phyloP scores from a whole-genome alignment of 2,888 invertebrate species.

The Cryptops parisi region DNA sequence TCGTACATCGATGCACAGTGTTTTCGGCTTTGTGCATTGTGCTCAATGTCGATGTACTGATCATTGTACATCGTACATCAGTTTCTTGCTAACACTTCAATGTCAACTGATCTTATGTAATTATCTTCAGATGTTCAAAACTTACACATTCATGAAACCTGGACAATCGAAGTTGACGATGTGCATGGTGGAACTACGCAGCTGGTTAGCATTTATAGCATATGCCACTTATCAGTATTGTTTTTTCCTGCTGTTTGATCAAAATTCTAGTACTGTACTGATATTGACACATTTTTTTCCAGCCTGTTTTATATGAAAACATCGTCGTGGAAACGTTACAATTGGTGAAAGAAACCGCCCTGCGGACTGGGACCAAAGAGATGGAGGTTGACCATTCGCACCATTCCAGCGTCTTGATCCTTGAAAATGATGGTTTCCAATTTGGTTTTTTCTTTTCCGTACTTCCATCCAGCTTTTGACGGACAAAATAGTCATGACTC shows the following conservation, averaged over 20 bases:
- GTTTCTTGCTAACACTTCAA: too few species aligned
- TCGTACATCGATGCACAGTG: not conserved
- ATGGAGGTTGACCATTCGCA: too few species aligned
- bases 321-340: constrained; percentile 55
- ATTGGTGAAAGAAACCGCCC: constrained; percentile 49
- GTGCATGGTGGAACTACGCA: constrained; percentile 73
- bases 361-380: constrained; percentile 42
- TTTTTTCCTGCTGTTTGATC: too few species aligned
- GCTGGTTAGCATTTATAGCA: constrained; percentile 41
- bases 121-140: constrained; percentile 44
- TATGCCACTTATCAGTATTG: too few species aligned
- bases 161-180: constrained; percentile 70
- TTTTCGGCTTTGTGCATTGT: not conserved
- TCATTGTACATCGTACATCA: too few species aligned
- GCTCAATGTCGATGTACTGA: not conserved
- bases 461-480: not conserved
- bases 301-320: constrained; percentile 56
- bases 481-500: not conserved
- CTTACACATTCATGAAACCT: constrained; percentile 59
- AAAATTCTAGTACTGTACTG: too few species aligned
- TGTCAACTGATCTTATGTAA: not conserved
- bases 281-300: too few species aligned
- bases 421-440: too few species aligned
- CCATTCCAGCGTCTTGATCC: too few species aligned
- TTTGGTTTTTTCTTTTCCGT: too few species aligned